Evolutionary conservation across 2,113 vertebrate species (phyloP).

Genomic region (Rostratula benghalensis): DNA sequence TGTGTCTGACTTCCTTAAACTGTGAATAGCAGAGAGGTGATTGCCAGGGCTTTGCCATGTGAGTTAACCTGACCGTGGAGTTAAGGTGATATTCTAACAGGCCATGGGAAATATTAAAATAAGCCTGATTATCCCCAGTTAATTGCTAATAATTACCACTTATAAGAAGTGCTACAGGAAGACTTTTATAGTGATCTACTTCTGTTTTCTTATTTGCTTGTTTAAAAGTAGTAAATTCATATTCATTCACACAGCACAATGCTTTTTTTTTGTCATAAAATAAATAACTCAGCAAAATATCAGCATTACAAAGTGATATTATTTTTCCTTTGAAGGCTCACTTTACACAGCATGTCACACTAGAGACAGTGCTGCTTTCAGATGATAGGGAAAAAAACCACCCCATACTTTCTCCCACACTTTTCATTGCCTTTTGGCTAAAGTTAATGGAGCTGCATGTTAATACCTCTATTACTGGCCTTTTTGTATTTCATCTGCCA

Average conservation of each 20-base stretch:
- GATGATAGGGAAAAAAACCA: too few species aligned
- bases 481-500: background rate
- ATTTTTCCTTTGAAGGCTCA: constrained; percentile 59
- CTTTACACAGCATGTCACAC: constrained; percentile 24
- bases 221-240: constrained; percentile 32
- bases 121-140: background rate
- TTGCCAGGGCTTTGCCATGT: background rate
- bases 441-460: background rate
- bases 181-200: background rate
- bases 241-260: constrained; percentile 4
- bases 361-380: constrained; percentile 33
- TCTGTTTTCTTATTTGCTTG: constrained; percentile 34
- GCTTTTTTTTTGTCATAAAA: constrained; percentile 35
- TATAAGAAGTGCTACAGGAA: background rate
- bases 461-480: background rate
- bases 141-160: background rate
- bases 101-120: background rate
- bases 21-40: too few species aligned
- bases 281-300: constrained; percentile 57
- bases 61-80: background rate
- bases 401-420: background rate
- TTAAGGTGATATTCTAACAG: background rate
- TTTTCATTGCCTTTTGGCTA: constrained; percentile 6
- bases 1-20: background rate
- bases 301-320: constrained; percentile 52